A percentile compares a stretch with the other conserved stretches of the same genome.
These are phyloP conservation scores for Pelodytes ibericus DNA, from an alignment of 2,797 vertebrate species.

Conservation along the genomic window DNA sequence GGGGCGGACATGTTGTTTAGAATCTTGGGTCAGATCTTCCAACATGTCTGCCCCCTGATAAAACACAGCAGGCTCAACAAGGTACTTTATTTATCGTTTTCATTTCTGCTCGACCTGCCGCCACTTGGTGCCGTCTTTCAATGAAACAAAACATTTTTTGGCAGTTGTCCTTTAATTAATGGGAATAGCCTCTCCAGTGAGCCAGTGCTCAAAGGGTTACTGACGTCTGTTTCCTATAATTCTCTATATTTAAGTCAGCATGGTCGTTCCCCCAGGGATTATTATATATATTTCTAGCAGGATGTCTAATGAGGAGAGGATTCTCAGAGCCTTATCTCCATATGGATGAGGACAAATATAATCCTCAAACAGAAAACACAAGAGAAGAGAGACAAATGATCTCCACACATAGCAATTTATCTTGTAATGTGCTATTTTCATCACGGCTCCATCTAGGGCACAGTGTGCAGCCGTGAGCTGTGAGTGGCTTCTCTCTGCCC, in stretches of 20 bases:
- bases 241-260: not conserved
- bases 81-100: no score
- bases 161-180: no score
- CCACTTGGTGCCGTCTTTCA: no score
- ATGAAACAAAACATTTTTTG: no score
- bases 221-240: not conserved
- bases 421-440: conserved; percentile 43
- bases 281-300: not conserved
- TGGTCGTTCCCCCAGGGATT: not conserved
- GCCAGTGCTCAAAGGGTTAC: not conserved
- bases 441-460: conserved; percentile 44
- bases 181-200: no score
- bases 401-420: conserved; percentile 31
- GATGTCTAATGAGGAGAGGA: not conserved
- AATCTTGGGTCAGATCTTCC: no score
- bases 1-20: no score
- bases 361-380: conserved; percentile 20
- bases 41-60: no score
- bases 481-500: not conserved
- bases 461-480: not conserved
- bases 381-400: conserved; percentile 38
- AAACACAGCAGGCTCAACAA: no score
- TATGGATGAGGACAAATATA: conserved; percentile 46
- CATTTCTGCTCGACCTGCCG: no score
- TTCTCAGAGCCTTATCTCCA: conserved; percentile 15